Base-by-base conservation (phyloP, 2,113 vertebrate genomes). In the Hymenochirus boettgeri region DNA sequence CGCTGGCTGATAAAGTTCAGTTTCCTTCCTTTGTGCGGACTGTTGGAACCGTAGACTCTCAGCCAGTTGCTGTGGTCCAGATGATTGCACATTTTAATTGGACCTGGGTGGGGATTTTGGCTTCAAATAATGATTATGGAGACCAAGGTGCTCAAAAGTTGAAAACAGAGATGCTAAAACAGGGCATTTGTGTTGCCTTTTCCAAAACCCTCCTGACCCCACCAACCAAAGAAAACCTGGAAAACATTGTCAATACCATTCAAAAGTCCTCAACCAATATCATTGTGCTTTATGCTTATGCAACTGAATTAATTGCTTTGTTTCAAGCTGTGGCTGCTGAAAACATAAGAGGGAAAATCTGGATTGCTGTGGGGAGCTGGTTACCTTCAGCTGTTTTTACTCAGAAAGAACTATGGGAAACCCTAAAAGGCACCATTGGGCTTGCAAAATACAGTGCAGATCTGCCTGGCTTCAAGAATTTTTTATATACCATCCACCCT, bases 1-100 rank as follows among this genome's bases (percentile, higher is more conserved):
- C 55, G 13, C 31, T 66, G 21, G 56, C 55, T 11, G 64, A 66
- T 23, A 66, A 66, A 29, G 51, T 8, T 11, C 64, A 59, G 24
- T 66, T 66, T 25, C 64, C 64, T 10, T 66, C 64, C 2, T 66
- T 58, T 42, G 17, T 58, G 6, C 46, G 64, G 1, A 66, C 64
- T 2, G 55, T 66, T 2, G 55, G 55, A 11, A 66, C 55, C 4
- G 64, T 58, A 9, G 56, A 66, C 64, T 58, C 55, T 15, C 55
- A 58, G 18, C 55, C 56, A 0, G 29, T n/a, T 4, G 64, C 64
- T 3, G 56, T 66, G 21, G 64, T 59, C 2, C 45, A 59, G 33
- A 39, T 66, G 64, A 66, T 66, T 5, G 39, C 2, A 19, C 46
- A 66, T 42, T 66, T 58, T 21, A 66, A 66, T 8, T 66, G 64